Base-by-base conservation (phyloP, 2,113 vertebrate species). In the Himantopus leucocephalus region DNA sequence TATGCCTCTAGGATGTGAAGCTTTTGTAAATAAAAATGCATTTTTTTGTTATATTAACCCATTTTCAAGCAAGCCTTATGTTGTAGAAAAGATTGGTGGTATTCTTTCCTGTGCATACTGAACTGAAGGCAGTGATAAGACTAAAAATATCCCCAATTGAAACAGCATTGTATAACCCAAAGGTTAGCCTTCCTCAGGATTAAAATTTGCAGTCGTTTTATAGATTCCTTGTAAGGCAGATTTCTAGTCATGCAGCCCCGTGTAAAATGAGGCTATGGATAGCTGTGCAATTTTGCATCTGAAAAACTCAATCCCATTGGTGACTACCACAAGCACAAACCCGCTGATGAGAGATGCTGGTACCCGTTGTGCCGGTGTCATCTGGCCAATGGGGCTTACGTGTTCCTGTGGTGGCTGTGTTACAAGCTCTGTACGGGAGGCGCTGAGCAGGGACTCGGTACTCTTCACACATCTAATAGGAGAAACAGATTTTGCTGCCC, bases 1-100 rank as follows among this genome's bases (percentile, higher is more conserved):
- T 78, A 77, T 89, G 92, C 96, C 97, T 94, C 67, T 92, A 95
- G 96, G 94, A 92, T 89, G 91, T 88, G 91, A 88, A 91, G 83
- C 71, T 95, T 97, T 96, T 95, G 91, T 96, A 96, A 97, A 97
- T 96, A 97, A 95, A 97, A 90, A 83, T 81, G 67, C 39, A 43
- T 85, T 85, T 96, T 96, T 95, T 96, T 94, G 76, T 94, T 94
- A 45, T 66, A 93, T 94, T 96, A 96, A 95, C 93, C 96, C 93
- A 90, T 96, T 96, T 96, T 96, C 90, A 90, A 90, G 90, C 75
- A 71, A 94, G 86, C 64, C 64, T 75, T 88, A 84, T 84, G 53
- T 86, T 85, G 71, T 52, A 77, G 92, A 59, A 86, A 93, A 89
- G 88, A 94, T 78, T 88, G 60, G 80, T 63, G 39, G 56, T 56